Evolutionary conservation across 2,113 vertebrate species (phyloP), one percentile per base, ranked within the genome.

Genomic region (Gymnocephalus cernua): DNA sequence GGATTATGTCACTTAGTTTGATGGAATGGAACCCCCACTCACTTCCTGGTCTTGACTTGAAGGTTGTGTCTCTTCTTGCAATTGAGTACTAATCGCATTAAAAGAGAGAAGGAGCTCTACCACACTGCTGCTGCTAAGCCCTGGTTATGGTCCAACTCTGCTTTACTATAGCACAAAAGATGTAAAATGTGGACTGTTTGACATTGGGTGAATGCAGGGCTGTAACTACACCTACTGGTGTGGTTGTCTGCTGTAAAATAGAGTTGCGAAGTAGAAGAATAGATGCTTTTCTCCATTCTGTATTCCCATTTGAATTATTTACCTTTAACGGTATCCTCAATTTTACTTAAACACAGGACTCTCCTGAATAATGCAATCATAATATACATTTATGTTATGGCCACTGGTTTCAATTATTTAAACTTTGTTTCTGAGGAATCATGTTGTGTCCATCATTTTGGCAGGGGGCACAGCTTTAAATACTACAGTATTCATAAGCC

Each of bases 81-180:
- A 19, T 58, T 84, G 84, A 85, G 53, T 53, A 83, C 79, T 91
- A 83, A 86, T 92, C 89, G 74, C 83, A 78, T 86, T 82, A 83
- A 45, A 74, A 51, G 68, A 63, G 73, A 47, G 69, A n/a, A n/a
- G n/a, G 65, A 74, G 63, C 74, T 88, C 41, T 41, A 70, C 47
- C 44, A 47, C 69, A 77, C 57, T 58, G 48, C 51, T 29, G 73
- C 70, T 47, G 69, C 80, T 75, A 64, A 82, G 78, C 45, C 56
- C 18, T 83, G 72, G 69, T 90, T 64, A 80, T 74, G 61, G 61
- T 86, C 86, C 63, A 65, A 58, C 57, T 83, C 80, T 73, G 82
- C 77, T 79, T 74, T 77, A 47, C 64, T 21, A 81, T 67, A 90
- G 75, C 73, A 73, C 75, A 87, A 84, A 86, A 63, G 54, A 80